These are phyloP conservation scores for Rhamphomyia laevipes DNA, from an alignment of 2,888 invertebrate genomes.

Conservation along the genomic window DNA sequence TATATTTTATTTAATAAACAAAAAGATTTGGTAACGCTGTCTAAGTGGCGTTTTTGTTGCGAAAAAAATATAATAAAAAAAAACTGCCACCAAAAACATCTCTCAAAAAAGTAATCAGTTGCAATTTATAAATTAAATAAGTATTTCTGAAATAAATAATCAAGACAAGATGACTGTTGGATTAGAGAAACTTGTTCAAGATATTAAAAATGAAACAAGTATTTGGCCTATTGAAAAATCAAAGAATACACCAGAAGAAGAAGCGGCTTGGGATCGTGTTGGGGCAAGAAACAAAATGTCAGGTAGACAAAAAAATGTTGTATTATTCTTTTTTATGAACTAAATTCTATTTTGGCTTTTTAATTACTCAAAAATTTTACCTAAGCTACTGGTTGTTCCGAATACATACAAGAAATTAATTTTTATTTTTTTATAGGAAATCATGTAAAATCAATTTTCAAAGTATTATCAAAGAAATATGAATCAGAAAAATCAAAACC, in stretches of 20 bases:
- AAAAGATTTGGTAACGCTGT: no score
- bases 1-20: no score
- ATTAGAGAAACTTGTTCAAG: constrained; percentile 31
- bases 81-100: not conserved
- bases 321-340: no score
- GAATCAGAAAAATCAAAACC: constrained; percentile 31
- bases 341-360: no score
- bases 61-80: no score
- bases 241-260: constrained; percentile 21
- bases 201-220: constrained; percentile 30
- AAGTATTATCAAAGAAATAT: constrained; percentile 34
- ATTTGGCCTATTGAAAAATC: constrained; percentile 23
- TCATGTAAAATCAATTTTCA: constrained; percentile 34
- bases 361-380: no score
- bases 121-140: not conserved
- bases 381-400: not conserved
- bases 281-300: constrained; percentile 33
- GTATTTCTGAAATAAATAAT: not conserved
- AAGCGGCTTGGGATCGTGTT: constrained; percentile 33
- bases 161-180: constrained; percentile 34
- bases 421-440: constrained; percentile 21
- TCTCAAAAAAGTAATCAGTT: not conserved
- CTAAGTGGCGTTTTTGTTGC: no score
- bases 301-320: constrained; percentile 14
- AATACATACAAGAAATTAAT: not conserved